Evolutionary conservation across 1,140 invertebrate genomes (phyloP).

Genomic region (Caenorhabditis tropicalis): DNA sequence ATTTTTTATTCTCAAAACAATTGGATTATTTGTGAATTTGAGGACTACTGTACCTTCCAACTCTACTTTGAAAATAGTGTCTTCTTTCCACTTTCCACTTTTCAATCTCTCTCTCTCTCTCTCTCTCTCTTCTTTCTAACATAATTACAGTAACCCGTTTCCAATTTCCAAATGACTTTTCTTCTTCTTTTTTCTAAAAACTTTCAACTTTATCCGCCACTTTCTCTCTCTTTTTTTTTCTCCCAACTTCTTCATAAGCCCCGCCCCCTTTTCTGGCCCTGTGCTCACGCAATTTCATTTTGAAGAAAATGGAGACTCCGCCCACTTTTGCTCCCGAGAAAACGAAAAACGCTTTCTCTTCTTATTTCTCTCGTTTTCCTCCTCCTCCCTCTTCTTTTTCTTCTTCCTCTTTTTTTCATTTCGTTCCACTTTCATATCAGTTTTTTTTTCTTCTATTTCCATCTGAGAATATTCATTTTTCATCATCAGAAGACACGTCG

Average conservation of each 20-base stretch:
- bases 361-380: constrained; percentile 13
- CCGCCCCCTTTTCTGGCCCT: not conserved
- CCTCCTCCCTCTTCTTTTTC: not conserved
- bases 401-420: not conserved
- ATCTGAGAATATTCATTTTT: not conserved
- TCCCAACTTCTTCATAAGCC: not conserved
- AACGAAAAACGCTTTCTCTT: not conserved
- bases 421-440: not conserved
- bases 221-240: not conserved
- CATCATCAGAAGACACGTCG: not conserved
- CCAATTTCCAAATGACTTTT: not conserved
- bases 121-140: not conserved
- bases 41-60: too few relatives aligned
- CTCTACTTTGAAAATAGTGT: too few relatives aligned
- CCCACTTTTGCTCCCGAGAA: constrained; percentile 9
- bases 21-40: too few relatives aligned
- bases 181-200: not conserved
- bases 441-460: too few relatives aligned
- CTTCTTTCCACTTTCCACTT: too few relatives aligned
- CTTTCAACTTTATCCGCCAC: not conserved
- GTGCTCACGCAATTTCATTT: constrained; percentile 35
- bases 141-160: not conserved
- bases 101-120: not conserved
- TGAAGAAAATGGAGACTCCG: constrained; percentile 23
- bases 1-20: too few relatives aligned